Base-by-base conservation (phyloP, 2,888 invertebrate genomes). In the Stratiomys singularior region DNA sequence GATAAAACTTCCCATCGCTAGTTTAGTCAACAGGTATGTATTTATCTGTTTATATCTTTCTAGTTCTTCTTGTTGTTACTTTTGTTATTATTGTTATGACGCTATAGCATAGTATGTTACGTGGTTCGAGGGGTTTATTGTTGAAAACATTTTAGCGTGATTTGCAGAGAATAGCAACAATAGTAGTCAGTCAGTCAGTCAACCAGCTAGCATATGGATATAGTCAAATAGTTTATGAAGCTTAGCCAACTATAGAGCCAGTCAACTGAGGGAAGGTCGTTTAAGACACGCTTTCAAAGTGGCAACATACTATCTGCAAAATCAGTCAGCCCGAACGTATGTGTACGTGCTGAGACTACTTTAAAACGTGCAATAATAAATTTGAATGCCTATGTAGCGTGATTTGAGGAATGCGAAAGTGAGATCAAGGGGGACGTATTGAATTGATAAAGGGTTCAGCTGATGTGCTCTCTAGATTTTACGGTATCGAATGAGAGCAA, bases 271-370 rank as follows among this genome's bases (percentile, higher is more conserved):
- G 30, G 64, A 64, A 64, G 64, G 64, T 64, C 64, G 64, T 64
- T 64, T 64, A 64, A 64, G 64, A 64, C 64, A 64, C 30, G 30
- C 64, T 64, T 37, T 64, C 28, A 18, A 64, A 64, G 64, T 64
- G 64, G 64, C 28, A 64, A 30, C 30, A 18, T 37, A 37, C 37
- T 37, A 37, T 37, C 37, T 3, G 37, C 9, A 37, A 37, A 37
- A 37, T 37, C 37, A 37, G 37, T 37, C 37, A 30, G 30, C 64
- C n/a, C 25, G 28, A n/a, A 28, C 15, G 52, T n/a, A 52, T n/a
- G n/a, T 30, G 64, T 27, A 64, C 64, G 64, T 64, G 64, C 64
- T 23, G 21, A 15, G 64, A 64, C 64, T 64, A 64, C 64, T 64
- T 28, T 30, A 64, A 28, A 15, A 28, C 15, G 18, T 37, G 37